Conservation (phyloP, 2,797 vertebrate species). For the Antrozous pallidus region DNA sequence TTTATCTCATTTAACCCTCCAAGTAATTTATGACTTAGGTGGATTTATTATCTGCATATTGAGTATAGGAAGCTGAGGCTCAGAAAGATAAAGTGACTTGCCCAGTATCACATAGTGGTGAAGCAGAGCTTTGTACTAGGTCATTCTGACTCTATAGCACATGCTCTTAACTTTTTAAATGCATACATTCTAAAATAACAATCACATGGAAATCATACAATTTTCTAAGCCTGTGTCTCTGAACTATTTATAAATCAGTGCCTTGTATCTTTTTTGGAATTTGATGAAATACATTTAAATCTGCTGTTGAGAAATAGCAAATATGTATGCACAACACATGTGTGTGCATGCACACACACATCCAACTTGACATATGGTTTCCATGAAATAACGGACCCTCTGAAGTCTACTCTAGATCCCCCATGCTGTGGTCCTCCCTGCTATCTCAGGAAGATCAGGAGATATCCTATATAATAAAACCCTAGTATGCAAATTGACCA, state of each 20-base stretch:
- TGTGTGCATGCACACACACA: too few relatives aligned
- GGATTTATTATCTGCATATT: not conserved
- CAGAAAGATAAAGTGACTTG: not conserved
- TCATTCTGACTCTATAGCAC: not conserved
- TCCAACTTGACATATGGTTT: not conserved
- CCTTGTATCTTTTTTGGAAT: not conserved
- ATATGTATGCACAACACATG: not conserved
- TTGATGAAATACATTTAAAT: not conserved
- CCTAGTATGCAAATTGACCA: too few relatives aligned
- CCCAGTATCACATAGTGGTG: not conserved
- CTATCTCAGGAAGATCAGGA: not conserved
- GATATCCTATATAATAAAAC: not conserved
- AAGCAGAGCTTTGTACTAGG: not conserved
- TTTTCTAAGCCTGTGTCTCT: not conserved
- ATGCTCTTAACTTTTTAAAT: not conserved
- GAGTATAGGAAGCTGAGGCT: not conserved
- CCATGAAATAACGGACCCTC: not conserved
- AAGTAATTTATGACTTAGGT: not conserved
- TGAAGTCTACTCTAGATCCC: not conserved
- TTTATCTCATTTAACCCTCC: not conserved
- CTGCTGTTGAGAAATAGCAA: not conserved
- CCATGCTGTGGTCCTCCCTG: not conserved
- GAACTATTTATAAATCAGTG: not conserved
- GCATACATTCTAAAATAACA: not conserved
- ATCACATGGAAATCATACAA: not conserved